Percentiles rank a stretch among this genome's conserved stretches.
These are phyloP conservation scores for Nebria salina DNA, from an alignment of 2,888 invertebrate genomes.

Conservation along the genomic window DNA sequence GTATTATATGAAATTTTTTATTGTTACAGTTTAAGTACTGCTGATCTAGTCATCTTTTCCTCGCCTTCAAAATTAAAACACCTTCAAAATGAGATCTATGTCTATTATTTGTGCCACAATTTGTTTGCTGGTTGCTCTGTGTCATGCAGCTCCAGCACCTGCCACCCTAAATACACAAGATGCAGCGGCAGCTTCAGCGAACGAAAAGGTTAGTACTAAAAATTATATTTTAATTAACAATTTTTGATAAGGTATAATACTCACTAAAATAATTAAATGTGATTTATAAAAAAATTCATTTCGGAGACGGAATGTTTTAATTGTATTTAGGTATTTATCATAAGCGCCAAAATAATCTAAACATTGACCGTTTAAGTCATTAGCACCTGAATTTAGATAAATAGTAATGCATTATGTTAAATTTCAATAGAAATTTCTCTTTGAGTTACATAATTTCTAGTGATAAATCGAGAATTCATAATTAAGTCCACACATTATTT, in stretches of 20 bases:
- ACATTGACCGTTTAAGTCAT: too few species aligned
- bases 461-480: not conserved
- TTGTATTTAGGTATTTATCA: too few species aligned
- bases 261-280: too few species aligned
- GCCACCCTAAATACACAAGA: conserved; percentile 32
- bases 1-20: not conserved
- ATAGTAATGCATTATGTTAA: too few species aligned
- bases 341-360: too few species aligned
- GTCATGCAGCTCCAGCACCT: conserved; percentile 57
- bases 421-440: not conserved
- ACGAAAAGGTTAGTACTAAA: conserved; percentile 27
- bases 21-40: conserved; percentile 8
- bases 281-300: not conserved
- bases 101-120: not conserved
- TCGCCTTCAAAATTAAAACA: not conserved
- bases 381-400: too few species aligned
- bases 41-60: not conserved
- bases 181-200: conserved; percentile 26
- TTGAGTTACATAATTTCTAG: not conserved
- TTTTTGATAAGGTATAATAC: too few species aligned
- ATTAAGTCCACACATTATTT: not conserved
- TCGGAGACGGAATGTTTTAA: not conserved
- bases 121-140: conserved; percentile 59
- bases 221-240: not conserved
- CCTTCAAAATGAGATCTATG: conserved; percentile 20